phyloP scores from a whole-genome alignment of 2,797 vertebrate species.

The Microcaecilia unicolor region DNA sequence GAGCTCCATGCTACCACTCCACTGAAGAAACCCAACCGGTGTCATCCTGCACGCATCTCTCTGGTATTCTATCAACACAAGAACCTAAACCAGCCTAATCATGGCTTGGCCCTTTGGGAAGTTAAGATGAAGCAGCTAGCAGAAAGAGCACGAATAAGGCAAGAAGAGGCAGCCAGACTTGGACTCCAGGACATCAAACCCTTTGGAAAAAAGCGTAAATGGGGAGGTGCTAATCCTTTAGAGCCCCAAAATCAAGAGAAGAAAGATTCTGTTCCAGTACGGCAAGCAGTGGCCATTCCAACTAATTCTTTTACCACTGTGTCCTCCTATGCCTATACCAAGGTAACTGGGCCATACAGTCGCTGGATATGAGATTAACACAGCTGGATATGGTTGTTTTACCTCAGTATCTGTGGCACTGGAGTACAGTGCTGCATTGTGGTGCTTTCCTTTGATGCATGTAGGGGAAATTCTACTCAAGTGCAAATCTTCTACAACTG shows the following conservation, averaged over 20 bases:
- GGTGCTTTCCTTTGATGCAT: conserved; percentile 86
- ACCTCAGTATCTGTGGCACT: conserved; percentile 91
- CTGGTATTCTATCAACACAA: conserved; percentile 99
- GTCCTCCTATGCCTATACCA: conserved; percentile 92
- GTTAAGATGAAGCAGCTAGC: conserved; percentile 95
- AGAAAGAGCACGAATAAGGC: conserved; percentile 75
- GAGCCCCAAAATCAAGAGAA: conserved; percentile 74
- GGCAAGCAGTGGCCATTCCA: conserved; percentile 64
- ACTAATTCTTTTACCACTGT: conserved; percentile 84
- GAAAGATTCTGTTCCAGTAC: conserved; percentile 68
- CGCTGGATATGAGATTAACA: conserved; percentile 73
- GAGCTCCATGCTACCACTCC: conserved; percentile 96
- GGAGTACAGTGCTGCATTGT: conserved; percentile 62
- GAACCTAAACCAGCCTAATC: conserved; percentile 94
- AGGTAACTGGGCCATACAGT: conserved; percentile 95
- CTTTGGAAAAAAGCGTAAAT: conserved; percentile 90
- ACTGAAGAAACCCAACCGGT: conserved; percentile 86
- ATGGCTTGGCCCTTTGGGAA: conserved; percentile 92
- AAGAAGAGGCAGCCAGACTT: conserved; percentile 85
- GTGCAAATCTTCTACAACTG: conserved; percentile 30
- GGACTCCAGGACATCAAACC: conserved; percentile 87
- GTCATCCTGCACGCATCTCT: conserved; percentile 95
- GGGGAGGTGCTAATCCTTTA: conserved; percentile 52
- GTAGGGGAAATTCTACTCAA: conserved; percentile 41
- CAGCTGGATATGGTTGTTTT: conserved; percentile 52